These are phyloP conservation scores for Recurvirostra avosetta DNA, from an alignment of 2,113 vertebrate genomes.

Conservation along the genomic window DNA sequence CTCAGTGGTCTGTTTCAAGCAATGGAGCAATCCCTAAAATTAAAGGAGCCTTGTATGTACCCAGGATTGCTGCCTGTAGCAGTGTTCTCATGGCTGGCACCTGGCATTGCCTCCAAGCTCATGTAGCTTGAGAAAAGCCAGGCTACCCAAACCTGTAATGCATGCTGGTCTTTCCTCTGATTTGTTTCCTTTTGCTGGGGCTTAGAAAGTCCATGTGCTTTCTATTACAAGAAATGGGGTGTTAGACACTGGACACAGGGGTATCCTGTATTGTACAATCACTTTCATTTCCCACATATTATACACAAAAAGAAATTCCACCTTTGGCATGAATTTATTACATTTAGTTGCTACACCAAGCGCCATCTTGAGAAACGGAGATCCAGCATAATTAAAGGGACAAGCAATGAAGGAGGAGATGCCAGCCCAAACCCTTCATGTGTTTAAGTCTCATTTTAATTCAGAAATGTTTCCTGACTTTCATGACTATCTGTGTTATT, in stretches of 20 bases:
- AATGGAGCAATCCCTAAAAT: not conserved
- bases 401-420: not conserved
- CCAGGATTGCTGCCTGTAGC: not conserved
- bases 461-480: not conserved
- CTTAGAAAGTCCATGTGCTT: not conserved
- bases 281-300: not conserved
- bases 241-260: not conserved
- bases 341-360: not conserved
- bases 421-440: not conserved
- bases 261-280: not conserved
- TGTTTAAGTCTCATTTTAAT: not conserved
- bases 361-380: not conserved
- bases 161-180: not conserved
- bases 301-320: not conserved
- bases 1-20: not conserved
- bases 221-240: not conserved
- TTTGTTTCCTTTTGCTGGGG: not conserved
- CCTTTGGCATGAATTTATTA: not conserved
- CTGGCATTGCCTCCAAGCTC: not conserved
- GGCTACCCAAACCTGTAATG: not conserved
- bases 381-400: not conserved
- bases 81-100: not conserved
- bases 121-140: not conserved
- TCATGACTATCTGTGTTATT: conserved; percentile 19
- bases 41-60: not conserved